Evolutionary conservation across 2,797 vertebrate species (phyloP).

Genomic region (Pseudomugil gertrudae): DNA sequence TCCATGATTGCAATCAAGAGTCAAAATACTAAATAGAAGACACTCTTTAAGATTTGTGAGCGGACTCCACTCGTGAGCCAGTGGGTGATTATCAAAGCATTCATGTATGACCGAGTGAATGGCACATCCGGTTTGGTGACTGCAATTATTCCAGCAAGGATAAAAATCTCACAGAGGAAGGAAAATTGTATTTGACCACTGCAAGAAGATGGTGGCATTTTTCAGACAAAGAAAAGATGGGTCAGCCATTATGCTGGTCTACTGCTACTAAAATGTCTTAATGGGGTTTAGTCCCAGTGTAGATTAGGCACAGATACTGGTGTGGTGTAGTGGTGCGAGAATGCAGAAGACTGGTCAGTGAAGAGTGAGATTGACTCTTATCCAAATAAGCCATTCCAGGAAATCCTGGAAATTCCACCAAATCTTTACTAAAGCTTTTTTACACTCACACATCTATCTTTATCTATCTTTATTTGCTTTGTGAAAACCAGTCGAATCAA

Average conservation of each 20-base stretch:
- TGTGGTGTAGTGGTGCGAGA: background rate
- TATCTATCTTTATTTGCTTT: background rate
- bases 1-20: background rate
- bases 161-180: background rate
- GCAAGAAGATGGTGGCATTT: background rate
- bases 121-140: too few relatives aligned
- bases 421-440: too few relatives aligned
- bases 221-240: background rate
- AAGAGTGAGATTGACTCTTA: too few relatives aligned
- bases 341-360: too few relatives aligned
- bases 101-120: too few relatives aligned
- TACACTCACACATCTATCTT: too few relatives aligned
- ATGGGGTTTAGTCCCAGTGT: background rate
- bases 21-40: background rate
- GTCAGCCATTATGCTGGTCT: background rate
- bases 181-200: background rate
- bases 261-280: background rate
- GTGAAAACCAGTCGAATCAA: background rate
- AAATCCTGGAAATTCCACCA: too few relatives aligned
- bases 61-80: background rate
- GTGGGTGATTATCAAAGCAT: too few relatives aligned
- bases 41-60: background rate
- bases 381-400: too few relatives aligned
- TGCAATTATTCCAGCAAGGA: constrained; percentile 1
- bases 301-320: background rate